Evolutionary conservation across 2,113 vertebrate genomes (phyloP), one percentile per base, ranked within the genome.

Genomic region (Steatornis caripensis): DNA sequence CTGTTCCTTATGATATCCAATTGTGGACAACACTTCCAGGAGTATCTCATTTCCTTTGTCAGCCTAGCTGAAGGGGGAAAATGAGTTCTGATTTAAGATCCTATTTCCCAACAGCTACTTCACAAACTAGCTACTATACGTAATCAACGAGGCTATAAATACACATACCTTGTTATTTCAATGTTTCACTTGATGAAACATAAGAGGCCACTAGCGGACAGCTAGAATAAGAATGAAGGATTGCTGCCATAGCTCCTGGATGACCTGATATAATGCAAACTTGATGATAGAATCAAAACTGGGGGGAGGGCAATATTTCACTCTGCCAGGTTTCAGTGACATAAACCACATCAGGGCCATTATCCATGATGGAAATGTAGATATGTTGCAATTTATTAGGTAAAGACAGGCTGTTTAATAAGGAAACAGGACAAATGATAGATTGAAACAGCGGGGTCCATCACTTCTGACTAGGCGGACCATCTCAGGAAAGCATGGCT

Each of bases 81-180:
- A 95, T 66, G 75, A 94, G 36, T n/a, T 90, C 72, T 89, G 93
- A 97, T 96, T 96, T 96, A 97, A 97, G 88, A 86, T 85, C 82
- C 71, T 75, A 75, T 91, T 95, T 95, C 78, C 84, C 39, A 89
- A 85, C 45, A 93, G 72, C 74, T 84, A 93, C 84, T 96, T 96
- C 94, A 93, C 69, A 93, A 83, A 34, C 81, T 71, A 88, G 75
- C 84, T 90, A 93, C 88, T 84, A 89, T 53, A 93, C 65, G 89
- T 95, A 94, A 96, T 94, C 89, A 95, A 91, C 91, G 82, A 95
- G 60, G 70, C 90, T 95, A 95, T 95, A 97, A 96, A 97, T 94
- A 97, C 76, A 1, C 81, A 91, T 51, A 95, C 78, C 61, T 92
- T 95, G 86, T 96, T 95, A 95, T 95, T 95, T 92, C 87, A 95